Conservation (phyloP, 2,113 vertebrate genomes). For the Forbesichthys papilliferus region DNA sequence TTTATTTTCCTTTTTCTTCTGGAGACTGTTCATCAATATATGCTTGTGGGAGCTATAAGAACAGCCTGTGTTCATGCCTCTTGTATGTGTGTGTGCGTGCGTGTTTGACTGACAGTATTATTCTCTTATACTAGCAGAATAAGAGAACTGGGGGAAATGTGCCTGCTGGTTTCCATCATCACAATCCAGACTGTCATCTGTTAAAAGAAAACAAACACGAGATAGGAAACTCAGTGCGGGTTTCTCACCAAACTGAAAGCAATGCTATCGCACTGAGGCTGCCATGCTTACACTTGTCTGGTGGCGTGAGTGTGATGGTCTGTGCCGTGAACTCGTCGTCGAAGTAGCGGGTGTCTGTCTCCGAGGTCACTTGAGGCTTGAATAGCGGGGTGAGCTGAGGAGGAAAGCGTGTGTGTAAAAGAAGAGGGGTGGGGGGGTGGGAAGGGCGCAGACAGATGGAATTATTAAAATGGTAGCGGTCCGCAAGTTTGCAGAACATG, state of each 20-base stretch:
- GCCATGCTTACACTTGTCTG: conserved; percentile 83
- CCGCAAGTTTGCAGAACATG: no score
- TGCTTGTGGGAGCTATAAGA: conserved; percentile 22
- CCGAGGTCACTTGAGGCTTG: conserved; percentile 88
- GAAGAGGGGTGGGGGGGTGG: no score
- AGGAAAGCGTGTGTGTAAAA: not conserved
- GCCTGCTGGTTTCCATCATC: conserved; percentile 79
- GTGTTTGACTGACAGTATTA: conserved; percentile 51
- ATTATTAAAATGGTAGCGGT: no score
- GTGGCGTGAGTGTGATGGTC: conserved; percentile 87
- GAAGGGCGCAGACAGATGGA: no score
- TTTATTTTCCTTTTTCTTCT: not conserved
- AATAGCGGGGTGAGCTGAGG: conserved; percentile 82
- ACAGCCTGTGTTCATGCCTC: conserved; percentile 20
- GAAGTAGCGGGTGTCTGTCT: conserved; percentile 87
- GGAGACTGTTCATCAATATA: conserved; percentile 19
- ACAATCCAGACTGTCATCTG: conserved; percentile 82
- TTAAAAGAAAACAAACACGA: not conserved
- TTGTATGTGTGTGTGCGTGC: conserved; percentile 27
- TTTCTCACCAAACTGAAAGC: not conserved
- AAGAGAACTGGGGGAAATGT: conserved; percentile 91
- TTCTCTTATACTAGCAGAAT: conserved; percentile 85
- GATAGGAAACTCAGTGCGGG: not conserved
- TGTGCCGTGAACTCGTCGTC: conserved; percentile 90
- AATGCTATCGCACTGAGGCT: not conserved